Evolutionary conservation across 1,140 invertebrate species (phyloP).

Genomic region (Meloidogyne hapla): DNA sequence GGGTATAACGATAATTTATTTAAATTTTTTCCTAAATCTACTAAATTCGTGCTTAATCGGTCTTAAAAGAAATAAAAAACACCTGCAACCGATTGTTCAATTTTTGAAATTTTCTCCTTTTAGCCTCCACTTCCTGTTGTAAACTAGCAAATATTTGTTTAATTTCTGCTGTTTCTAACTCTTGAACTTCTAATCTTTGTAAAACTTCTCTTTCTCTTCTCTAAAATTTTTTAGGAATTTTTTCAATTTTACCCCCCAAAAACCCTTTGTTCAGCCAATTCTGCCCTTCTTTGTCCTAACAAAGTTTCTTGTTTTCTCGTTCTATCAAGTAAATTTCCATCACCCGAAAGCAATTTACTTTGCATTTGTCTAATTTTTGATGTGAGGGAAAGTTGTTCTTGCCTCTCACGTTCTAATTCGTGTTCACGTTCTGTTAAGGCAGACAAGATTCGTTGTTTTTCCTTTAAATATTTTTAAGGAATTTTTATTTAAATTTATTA

Average conservation of each 20-base stretch:
- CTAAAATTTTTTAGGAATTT: conserved; percentile 53
- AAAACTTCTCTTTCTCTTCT: conserved; percentile 77
- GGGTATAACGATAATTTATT: too few relatives aligned
- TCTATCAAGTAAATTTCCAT: conserved; percentile 83
- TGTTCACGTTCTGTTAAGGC: conserved; percentile 70
- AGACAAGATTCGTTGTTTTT: conserved; percentile 70
- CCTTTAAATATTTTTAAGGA: conserved; percentile 39
- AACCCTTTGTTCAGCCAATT: conserved; percentile 77
- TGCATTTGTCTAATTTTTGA: conserved; percentile 73
- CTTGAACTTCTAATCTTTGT: conserved; percentile 80
- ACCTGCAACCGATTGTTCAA: conserved; percentile 70
- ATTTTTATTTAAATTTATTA: conserved; percentile 1
- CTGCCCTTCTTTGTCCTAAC: conserved; percentile 75
- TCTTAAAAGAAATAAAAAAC: neutral
- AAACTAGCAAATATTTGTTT: conserved; percentile 80
- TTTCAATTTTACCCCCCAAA: neutral
- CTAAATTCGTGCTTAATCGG: too few relatives aligned
- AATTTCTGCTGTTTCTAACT: conserved; percentile 81
- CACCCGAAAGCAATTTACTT: conserved; percentile 80
- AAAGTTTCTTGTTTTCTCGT: conserved; percentile 78
- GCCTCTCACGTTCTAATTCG: conserved; percentile 69
- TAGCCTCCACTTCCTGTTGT: conserved; percentile 86
- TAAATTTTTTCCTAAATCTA: too few relatives aligned
- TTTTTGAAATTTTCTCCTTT: conserved; percentile 81
- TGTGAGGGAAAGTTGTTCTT: conserved; percentile 65